Conservation (phyloP, 1,140 invertebrate species). For the Zaprionus vittiger region DNA sequence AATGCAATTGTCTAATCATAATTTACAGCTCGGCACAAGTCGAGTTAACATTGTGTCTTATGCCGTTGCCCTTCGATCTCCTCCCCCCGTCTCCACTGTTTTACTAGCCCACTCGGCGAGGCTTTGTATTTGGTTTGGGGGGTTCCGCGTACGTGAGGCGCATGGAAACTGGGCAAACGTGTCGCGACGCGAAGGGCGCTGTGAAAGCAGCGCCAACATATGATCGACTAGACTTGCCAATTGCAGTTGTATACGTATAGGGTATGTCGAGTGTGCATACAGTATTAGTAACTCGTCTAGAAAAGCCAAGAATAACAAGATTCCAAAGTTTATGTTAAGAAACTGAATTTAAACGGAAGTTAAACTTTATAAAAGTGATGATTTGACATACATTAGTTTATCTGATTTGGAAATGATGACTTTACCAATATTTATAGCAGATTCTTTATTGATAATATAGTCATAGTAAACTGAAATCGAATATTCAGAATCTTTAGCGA, state of each 20-base stretch:
- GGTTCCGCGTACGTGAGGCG: constrained; percentile 65
- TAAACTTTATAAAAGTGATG: no score
- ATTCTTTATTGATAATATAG: no score
- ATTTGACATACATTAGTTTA: no score
- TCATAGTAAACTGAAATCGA: no score
- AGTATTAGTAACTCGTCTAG: no score
- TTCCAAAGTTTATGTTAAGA: no score
- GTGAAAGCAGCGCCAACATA: neutral
- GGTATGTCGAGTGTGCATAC: neutral
- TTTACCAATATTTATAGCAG: no score
- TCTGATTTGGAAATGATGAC: no score
- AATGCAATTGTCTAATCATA: constrained; percentile 27
- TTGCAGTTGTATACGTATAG: neutral
- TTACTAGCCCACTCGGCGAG: neutral
- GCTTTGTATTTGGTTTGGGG: neutral
- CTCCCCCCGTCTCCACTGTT: neutral
- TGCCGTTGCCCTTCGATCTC: neutral
- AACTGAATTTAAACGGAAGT: no score
- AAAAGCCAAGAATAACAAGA: no score
- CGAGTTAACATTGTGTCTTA: neutral
- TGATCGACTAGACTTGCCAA: neutral
- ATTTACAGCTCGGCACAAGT: constrained; percentile 18
- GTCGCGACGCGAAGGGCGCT: constrained; percentile 24
- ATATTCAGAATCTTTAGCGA: no score
- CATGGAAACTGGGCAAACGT: constrained; percentile 67